phyloP scores from a whole-genome alignment of 2,113 vertebrate species.

The Rattus norvegicus region GRCr8 NC_086039.1:155127501-155128000 shows the following conservation, averaged over 20 bases:
- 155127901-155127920: background rate
- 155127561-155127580: background rate
- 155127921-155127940: background rate
- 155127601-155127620: background rate
- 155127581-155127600: background rate
- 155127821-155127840: background rate
- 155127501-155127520: background rate
- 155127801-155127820: background rate
- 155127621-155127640: background rate
- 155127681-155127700: background rate
- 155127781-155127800: background rate
- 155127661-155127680: background rate
- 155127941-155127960: background rate
- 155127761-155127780: background rate
- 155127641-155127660: background rate
- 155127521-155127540: background rate
- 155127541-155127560: background rate
- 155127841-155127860: background rate
- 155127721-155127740: background rate
- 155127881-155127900: background rate
- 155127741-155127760: background rate
- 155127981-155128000: background rate
- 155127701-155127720: background rate
- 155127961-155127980: background rate
- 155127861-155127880: background rate